Base-by-base conservation (phyloP, 2,113 vertebrate genomes). In the Heterochromis multidens region DNA sequence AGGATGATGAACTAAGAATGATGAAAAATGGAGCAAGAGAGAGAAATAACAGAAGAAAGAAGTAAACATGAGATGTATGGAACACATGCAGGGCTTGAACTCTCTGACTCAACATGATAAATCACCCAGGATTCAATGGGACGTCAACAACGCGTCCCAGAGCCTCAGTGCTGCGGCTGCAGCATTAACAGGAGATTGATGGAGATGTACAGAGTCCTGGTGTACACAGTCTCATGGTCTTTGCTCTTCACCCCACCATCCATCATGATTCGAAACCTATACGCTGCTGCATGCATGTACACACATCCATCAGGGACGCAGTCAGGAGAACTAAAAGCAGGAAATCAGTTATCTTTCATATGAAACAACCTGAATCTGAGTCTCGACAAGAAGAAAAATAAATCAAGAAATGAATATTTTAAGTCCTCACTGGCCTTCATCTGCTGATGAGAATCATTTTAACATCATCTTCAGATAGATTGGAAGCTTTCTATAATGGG, bases 121-220 rank as follows among this genome's bases (percentile, higher is more conserved):
- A 94, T 92, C 77, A 94, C 88, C 91, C 88, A 86, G 84, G 86
- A 93, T 91, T 90, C 90, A 89, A 78, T 78, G 91, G 89, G 87
- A 89, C 80, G 76, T 93, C 90, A 83, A 80, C 88, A 85, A 54
- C 77, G 84, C 46, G 79, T 90, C 91, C 92, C 89, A 60, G 77
- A 89, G 90, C 83, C 85, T 82, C 88, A 23, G 88, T 5, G 88
- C 83, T 31, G 84, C 60, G n/a, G 67, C 88, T 65, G 90, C 78
- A 84, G 88, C 89, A 84, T 89, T 92, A 91, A 61, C 87, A 21
- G 88, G 83, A 91, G 90, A 91, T 87, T 91, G 91, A 94, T 92
- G 86, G 85, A 91, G 91, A 93, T 56, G 90, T 82, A 61, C 46
- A 16, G 86, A 84, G 89, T 90, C 62, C 62, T 52, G 83, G 46